Base-by-base conservation (phyloP, 53 echinoderm and acorn worm genomes). In the Stichopus horrens region DNA sequence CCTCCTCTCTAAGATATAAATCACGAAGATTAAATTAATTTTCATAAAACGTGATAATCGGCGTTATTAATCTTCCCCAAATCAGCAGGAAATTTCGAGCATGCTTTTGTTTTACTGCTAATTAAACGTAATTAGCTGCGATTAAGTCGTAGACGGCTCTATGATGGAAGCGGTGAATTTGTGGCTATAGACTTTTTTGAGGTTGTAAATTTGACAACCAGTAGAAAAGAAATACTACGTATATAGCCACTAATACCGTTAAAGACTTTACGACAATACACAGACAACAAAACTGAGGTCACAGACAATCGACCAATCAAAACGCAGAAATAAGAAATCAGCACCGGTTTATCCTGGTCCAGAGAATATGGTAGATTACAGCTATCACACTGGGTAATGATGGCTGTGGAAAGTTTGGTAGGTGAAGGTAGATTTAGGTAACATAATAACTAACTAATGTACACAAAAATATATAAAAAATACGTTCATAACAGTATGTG, bases 81-180 rank as follows among this genome's bases (percentile, higher is more conserved):
- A 37, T 37, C 37, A 71, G 71, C 71, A 71, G 71, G 37, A 37
- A 71, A 71, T 71, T 7, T 18, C 18, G 71, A 71, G 14, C 18
- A 37, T 37, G 37, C 37, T 37, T 13, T 71, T 71, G n/a, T n/a
- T 68, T 71, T 71, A 71, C 71, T 71, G 71, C 71, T 71, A 71
- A 71, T 71, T 71, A 71, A 71, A 71, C 19, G 71, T 71, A 71
- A 71, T 71, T 71, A 20, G 19, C 71, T 71, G 71, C 71, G 71
- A 71, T 71, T n/a, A 71, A 71, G 71, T 71, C 37, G 37, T 37
- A 37, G 37, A 71, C 71, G 18, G 6, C 6, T n/a, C 19, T 71
- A 20, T 20, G 19, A 71, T 71, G 71, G 18, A 71, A 71, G 18
- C 71, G 19, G 16, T 71, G 71, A 71, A 37, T 37, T 71, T 71